Conservation (phyloP, 2,888 invertebrate species). For the Calephelis perditalis region DNA sequence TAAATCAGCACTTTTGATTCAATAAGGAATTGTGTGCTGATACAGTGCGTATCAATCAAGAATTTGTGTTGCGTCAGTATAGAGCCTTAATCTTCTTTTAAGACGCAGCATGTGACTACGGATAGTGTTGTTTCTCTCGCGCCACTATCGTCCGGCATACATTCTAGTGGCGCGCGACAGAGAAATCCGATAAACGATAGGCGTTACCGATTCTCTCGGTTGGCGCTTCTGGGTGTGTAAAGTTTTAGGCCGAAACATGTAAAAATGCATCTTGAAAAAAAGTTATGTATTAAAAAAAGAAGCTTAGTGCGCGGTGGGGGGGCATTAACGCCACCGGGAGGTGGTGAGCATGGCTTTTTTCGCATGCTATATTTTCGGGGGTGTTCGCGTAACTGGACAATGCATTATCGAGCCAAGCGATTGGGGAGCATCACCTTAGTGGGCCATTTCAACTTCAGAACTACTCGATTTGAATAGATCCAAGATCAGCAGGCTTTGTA, state of each 20-base stretch:
- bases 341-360: constrained; percentile 72
- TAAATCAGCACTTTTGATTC: not conserved
- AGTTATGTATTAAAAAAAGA: constrained; percentile 79
- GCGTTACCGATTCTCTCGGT: constrained; percentile 64
- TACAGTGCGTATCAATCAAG: constrained; percentile 53
- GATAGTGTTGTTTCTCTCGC: constrained; percentile 61
- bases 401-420: constrained; percentile 61
- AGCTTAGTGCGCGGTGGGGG: constrained; percentile 74
- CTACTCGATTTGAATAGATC: constrained; percentile 43
- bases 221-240: constrained; percentile 72
- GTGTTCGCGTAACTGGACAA: constrained; percentile 71
- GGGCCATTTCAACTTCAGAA: constrained; percentile 54
- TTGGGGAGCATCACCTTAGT: constrained; percentile 64
- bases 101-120: constrained; percentile 62
- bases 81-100: constrained; percentile 72
- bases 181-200: constrained; percentile 61
- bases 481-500: constrained; percentile 21
- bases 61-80: constrained; percentile 60
- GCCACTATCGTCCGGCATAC: constrained; percentile 68
- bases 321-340: constrained; percentile 70
- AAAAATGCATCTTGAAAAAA: constrained; percentile 79
- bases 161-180: constrained; percentile 46
- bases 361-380: constrained; percentile 76
- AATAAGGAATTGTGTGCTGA: constrained; percentile 34
- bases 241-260: constrained; percentile 79